A percentile compares a stretch with the other conserved stretches of the same genome.
These are phyloP conservation scores for Drosophila arawakana DNA, from an alignment of 1,140 invertebrate species.

Conservation along the genomic window DNA sequence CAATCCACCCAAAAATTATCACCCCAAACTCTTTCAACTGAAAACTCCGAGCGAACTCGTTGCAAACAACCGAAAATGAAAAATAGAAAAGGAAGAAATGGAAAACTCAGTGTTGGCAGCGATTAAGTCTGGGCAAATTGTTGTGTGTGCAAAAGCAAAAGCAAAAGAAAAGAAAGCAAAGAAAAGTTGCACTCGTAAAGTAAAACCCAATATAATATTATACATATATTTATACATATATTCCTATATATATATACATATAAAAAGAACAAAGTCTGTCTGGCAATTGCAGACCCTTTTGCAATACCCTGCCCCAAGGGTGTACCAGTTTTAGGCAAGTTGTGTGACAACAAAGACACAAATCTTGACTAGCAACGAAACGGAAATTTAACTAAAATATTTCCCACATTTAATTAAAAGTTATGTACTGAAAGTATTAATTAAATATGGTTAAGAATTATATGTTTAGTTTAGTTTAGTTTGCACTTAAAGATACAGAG, in stretches of 20 bases:
- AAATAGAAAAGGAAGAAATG: neutral
- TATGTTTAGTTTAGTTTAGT: too few species aligned
- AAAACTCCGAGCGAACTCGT: neutral
- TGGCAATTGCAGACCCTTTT: conserved; percentile 24
- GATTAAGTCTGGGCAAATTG: conserved; percentile 45
- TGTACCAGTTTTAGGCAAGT: neutral
- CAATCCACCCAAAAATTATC: neutral
- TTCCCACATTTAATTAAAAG: too few species aligned
- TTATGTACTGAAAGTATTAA: too few species aligned
- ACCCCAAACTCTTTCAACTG: neutral
- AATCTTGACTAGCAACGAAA: too few species aligned
- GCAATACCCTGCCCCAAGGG: conserved; percentile 5
- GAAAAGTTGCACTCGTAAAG: conserved; percentile 32
- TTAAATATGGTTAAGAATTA: too few species aligned
- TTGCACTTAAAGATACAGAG: too few species aligned
- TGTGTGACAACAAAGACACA: too few species aligned
- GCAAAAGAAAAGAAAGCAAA: too few species aligned
- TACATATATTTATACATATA: conserved; percentile 16
- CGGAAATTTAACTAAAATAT: too few species aligned
- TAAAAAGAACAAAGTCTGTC: conserved; percentile 68
- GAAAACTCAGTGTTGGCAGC: conserved; percentile 5
- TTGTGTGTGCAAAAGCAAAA: too few species aligned
- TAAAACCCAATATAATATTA: conserved; percentile 59
- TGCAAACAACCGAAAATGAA: neutral
- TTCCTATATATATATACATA: conserved; percentile 16